A percentile compares a stretch with the other conserved stretches of the same genome.
phyloP scores from a whole-genome alignment of 1,140 invertebrate genomes.

The Copidosoma floridanum region DNA sequence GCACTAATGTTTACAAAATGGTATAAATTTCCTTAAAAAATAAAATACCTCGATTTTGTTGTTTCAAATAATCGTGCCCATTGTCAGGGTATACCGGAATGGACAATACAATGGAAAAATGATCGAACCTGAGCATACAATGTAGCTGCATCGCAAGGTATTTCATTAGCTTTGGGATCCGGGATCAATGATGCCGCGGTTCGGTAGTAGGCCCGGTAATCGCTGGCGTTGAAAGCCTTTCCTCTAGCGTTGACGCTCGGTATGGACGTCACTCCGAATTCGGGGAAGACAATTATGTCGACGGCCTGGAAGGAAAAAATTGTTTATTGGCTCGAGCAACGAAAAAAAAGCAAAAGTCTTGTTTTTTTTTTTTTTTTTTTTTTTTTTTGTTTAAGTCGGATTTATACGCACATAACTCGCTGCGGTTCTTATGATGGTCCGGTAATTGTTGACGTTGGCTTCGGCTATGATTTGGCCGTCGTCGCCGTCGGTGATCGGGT shows the following conservation, averaged over 20 bases:
- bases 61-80: no score
- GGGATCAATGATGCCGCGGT: slow-evolving; percentile 32
- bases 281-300: slow-evolving; percentile 84
- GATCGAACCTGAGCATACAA: slow-evolving; percentile 2
- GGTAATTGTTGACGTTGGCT: slow-evolving; percentile 34
- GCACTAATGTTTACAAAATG: no score
- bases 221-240: slow-evolving; percentile 51
- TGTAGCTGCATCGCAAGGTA: slow-evolving; percentile 26
- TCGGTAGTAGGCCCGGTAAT: slow-evolving; percentile 7
- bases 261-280: slow-evolving; percentile 60
- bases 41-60: no score
- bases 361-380: not conserved
- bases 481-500: slow-evolving; percentile 29
- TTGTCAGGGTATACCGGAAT: no score
- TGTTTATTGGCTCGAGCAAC: not conserved
- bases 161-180: slow-evolving; percentile 28
- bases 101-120: no score
- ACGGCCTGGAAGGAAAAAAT: slow-evolving; percentile 55
- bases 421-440: slow-evolving; percentile 32
- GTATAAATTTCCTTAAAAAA: no score
- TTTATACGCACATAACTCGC: slow-evolving; percentile 26
- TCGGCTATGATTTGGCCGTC: slow-evolving; percentile 28
- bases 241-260: slow-evolving; percentile 38
- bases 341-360: not conserved
- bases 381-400: not conserved